Evolutionary conservation across 1,140 invertebrate genomes (phyloP).

Genomic region (Coptotermes formosanus): DNA sequence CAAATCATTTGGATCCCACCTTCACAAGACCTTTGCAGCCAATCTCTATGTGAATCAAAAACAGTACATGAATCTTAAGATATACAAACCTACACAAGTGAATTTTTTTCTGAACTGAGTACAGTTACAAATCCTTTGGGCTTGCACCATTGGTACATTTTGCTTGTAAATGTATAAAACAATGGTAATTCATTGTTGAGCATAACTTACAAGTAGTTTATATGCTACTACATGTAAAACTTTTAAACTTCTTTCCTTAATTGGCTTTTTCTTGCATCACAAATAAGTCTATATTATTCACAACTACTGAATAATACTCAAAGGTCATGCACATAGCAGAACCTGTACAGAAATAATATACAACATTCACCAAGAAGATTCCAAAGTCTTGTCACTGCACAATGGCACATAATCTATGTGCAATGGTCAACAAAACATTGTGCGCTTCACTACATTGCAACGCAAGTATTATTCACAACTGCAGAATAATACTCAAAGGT

Average conservation of each 20-base stretch:
- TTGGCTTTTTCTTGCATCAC: not conserved
- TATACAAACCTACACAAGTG: not conserved
- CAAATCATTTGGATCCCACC: not conserved
- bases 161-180: not conserved
- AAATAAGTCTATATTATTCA: not conserved
- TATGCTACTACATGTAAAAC: too few relatives aligned
- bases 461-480: constrained; percentile 45
- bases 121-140: not conserved
- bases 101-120: not conserved
- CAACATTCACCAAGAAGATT: not conserved
- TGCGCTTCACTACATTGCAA: not conserved
- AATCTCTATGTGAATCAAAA: not conserved
- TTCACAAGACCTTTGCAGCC: not conserved
- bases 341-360: not conserved
- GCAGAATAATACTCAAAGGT: not conserved
- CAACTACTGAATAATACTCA: not conserved
- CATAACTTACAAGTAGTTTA: not conserved
- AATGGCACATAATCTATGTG: too few relatives aligned
- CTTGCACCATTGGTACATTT: not conserved
- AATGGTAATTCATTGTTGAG: not conserved
- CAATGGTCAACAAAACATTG: too few relatives aligned
- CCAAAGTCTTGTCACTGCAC: too few relatives aligned
- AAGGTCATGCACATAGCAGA: not conserved
- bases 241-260: too few relatives aligned
- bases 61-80: not conserved